Evolutionary conservation across 2,888 invertebrate species (phyloP), one percentile per base, ranked within the genome.

Genomic region (Amphiduros pacificus): DNA sequence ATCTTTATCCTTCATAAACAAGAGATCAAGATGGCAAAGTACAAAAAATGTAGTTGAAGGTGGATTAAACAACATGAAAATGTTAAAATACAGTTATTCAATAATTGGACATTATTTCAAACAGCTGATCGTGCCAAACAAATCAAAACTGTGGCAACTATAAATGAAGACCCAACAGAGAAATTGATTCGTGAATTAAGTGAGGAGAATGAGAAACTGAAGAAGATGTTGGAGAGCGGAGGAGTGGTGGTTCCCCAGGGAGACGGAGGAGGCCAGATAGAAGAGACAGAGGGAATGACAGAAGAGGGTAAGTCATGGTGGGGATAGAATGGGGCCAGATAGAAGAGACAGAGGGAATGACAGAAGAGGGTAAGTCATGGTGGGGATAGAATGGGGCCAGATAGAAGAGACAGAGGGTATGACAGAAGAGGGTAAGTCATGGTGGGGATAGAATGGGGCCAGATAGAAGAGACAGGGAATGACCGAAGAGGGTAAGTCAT

Each of bases 111-210:
- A n/a, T 32, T 20, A 4, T 32, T 32, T 31, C 6, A 22, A 9
- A 24, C 36, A 85, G 85, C 85, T 57, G 86, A 87, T 71, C 77
- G 87, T 66, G 86, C 87, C 1, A 86, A 87, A 71, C 84, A 85
- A 73, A 86, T 87, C 68, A 85, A 84, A 72, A 86, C 85, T 6
- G 80, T 81, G 55, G 85, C 86, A 2, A 77, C 81, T 1, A 82
- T 87, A 4, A 87, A 87, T 71, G 86, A 87, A 72, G 85, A 85
- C 69, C 85, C 86, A 1, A 86, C 86, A 0, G 86, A 85, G 54
- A 82, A 84, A 61, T 74, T 86, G 63, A 84, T 87, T 62, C 73
- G 86, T 36, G 86, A 87, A 63, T 79, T 87, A 49, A 83, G 84
- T 69, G 85, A 84, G 63, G 87, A 87, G 72, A 87, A 87, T 71